Percentiles rank a stretch among this genome's conserved stretches.
Evolutionary conservation across 2,888 invertebrate genomes (phyloP).

Genomic region (Brachylomia viminalis): DNA sequence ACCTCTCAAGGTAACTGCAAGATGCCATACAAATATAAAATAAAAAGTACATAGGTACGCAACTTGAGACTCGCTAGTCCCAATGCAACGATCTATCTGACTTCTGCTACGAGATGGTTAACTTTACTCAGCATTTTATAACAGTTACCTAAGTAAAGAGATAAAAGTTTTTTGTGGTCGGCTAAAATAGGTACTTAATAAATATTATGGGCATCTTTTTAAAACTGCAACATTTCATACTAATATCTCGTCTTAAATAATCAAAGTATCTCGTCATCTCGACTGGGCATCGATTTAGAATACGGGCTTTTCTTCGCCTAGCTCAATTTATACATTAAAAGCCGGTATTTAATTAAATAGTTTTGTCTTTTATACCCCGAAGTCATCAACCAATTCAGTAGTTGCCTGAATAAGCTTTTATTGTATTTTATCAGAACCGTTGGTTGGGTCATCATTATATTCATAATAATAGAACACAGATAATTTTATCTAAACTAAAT

Average conservation of each 20-base stretch:
- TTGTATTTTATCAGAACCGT: slow-evolving; percentile 5
- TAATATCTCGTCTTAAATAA: too few relatives aligned
- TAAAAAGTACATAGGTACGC: too few relatives aligned
- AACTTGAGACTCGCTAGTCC: background rate
- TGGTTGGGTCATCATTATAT: background rate
- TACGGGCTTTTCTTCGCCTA: background rate
- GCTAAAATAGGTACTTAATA: background rate
- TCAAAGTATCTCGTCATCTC: too few relatives aligned
- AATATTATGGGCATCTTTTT: background rate
- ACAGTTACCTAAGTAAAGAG: background rate
- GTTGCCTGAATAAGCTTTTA: background rate
- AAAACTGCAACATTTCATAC: background rate
- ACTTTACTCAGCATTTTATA: background rate
- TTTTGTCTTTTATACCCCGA: background rate
- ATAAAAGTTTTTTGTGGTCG: background rate
- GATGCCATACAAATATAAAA: too few relatives aligned
- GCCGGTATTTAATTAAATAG: too few relatives aligned
- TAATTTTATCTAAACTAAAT: background rate
- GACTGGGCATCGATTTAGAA: background rate
- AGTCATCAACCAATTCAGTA: background rate
- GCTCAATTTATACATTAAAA: background rate
- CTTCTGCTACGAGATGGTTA: background rate
- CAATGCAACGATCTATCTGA: background rate
- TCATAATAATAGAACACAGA: background rate
- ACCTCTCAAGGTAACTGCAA: too few relatives aligned